Evolutionary conservation across 2,797 vertebrate genomes (phyloP).

Genomic region (Delichon dasypus): DNA sequence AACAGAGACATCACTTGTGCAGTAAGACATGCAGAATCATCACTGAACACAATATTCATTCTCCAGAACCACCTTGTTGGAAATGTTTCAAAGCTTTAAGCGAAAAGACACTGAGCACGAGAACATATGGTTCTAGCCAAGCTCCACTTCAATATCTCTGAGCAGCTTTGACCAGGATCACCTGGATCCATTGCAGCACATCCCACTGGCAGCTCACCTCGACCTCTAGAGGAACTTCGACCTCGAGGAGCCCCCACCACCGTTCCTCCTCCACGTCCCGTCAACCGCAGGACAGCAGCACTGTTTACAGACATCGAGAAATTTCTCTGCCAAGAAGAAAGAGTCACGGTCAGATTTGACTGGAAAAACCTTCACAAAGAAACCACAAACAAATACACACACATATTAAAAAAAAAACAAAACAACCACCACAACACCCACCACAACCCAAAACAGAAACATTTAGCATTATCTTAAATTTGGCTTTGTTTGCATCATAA

Average conservation of each 20-base stretch:
- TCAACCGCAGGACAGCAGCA: conserved; percentile 92
- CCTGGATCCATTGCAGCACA: not conserved
- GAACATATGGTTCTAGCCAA: not conserved
- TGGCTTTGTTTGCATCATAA: not conserved
- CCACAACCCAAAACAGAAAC: not conserved
- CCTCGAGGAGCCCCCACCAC: conserved; percentile 93
- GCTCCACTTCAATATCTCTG: not conserved
- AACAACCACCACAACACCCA: not conserved
- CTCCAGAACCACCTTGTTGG: not conserved
- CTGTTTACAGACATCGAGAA: conserved; percentile 99
- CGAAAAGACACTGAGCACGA: not conserved
- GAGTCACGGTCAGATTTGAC: not conserved
- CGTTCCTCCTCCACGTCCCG: conserved; percentile 90
- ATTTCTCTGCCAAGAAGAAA: conserved; percentile 88
- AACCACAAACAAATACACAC: not conserved
- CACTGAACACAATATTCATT: not conserved
- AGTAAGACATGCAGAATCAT: not conserved
- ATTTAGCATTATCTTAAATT: not conserved
- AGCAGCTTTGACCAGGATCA: not conserved
- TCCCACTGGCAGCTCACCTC: conserved; percentile 83
- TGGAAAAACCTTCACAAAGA: not conserved
- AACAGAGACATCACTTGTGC: not conserved
- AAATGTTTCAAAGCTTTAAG: not conserved
- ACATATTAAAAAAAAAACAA: not conserved
- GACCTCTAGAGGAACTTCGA: conserved; percentile 97